phyloP scores from a whole-genome alignment of 1,140 invertebrate genomes.

The Myzus persicae region DNA sequence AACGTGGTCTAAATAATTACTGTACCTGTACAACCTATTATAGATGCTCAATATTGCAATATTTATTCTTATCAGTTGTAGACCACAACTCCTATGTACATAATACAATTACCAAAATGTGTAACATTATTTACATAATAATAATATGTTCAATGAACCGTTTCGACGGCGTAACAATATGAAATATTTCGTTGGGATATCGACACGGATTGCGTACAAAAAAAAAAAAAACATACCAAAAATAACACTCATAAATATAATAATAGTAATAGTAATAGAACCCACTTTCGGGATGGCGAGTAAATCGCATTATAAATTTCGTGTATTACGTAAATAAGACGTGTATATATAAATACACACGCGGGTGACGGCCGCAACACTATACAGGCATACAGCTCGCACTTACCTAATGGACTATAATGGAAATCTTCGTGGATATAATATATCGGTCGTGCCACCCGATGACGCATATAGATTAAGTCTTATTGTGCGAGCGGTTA shows the following conservation, averaged over 20 bases:
- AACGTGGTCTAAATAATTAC: neutral
- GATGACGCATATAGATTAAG: slow-evolving; percentile 29
- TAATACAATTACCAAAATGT: too few relatives aligned
- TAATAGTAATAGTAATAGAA: slow-evolving; percentile 3
- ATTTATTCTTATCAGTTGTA: neutral
- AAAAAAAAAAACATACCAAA: neutral
- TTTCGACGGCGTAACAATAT: neutral
- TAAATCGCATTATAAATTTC: neutral
- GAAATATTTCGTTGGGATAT: neutral
- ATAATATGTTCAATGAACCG: neutral
- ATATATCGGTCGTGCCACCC: neutral
- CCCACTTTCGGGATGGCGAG: neutral
- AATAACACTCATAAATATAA: neutral
- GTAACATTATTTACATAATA: too few relatives aligned
- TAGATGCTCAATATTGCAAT: neutral
- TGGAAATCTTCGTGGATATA: neutral
- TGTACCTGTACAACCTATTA: neutral
- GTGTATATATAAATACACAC: neutral
- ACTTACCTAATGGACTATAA: slow-evolving; percentile 24
- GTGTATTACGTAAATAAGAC: neutral
- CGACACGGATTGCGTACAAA: neutral
- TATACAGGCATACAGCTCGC: neutral
- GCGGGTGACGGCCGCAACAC: neutral
- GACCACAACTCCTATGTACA: too few relatives aligned
- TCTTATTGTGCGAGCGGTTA: neutral